Base-by-base conservation (phyloP, 2,113 vertebrate genomes). In the Heterochromis multidens region DNA sequence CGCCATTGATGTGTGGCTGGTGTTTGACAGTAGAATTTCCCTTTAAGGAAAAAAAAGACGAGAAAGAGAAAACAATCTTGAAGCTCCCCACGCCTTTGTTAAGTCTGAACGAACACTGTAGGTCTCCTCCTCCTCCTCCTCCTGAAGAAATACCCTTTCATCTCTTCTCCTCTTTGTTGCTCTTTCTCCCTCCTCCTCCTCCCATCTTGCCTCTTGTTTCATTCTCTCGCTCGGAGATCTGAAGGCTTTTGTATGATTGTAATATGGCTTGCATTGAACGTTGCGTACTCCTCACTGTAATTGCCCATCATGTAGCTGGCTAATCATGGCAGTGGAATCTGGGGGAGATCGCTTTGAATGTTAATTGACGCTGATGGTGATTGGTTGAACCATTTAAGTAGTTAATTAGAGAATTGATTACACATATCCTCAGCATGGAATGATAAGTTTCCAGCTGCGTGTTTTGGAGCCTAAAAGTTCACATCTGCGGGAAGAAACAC, bases 291-390 rank as follows among this genome's bases (percentile, higher is more conserved):
- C 87, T 88, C 63, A n/a, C 81, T 91, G 90, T 94, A 94, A 94
- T 94, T 94, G 89, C 81, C 87, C 85, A 89, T 94, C 90, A 87
- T 93, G 94, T 94, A 84, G 82, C 86, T 5, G 49, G 85, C 89
- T 95, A 93, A 95, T 95, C 92, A 91, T 67, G 84, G 88, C 81
- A 19, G 62, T 52, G 80, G 82, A 94, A 91, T 93, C 90, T 79
- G 78, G 86, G 87, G 92, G 87, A 91, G 90, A 87, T 84, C 11
- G 54, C 86, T 91, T 86, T 91, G 89, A 85, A 89, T 92, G 87
- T 85, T 95, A 94, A 94, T 93, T 93, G 89, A 93, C 79, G 85
- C 92, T 93, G 90, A 93, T 93, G 87, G 88, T 92, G 91, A 94
- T 93, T 88, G 92, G 91, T 91, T 92, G 88, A 91, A 91, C 88